These are phyloP conservation scores for Apeira syringaria DNA, from an alignment of 2,888 invertebrate species.

Conservation along the genomic window DNA sequence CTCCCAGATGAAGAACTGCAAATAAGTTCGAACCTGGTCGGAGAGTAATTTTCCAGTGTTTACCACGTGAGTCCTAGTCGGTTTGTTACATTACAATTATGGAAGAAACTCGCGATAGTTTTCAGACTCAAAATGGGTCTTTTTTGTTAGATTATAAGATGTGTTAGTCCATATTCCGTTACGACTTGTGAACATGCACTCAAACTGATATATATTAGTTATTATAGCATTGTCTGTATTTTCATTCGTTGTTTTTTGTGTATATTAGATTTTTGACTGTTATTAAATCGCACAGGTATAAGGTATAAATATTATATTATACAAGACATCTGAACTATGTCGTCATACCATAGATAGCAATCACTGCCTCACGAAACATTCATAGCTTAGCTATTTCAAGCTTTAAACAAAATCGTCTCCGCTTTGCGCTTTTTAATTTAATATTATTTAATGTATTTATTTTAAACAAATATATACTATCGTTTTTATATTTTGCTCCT, in stretches of 20 bases:
- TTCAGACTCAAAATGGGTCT: background rate
- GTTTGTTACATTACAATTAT: too few relatives aligned
- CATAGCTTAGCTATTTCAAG: constrained; percentile 78
- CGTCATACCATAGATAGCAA: constrained; percentile 65
- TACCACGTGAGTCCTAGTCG: too few relatives aligned
- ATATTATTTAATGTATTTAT: constrained; percentile 61
- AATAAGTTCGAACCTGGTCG: too few relatives aligned
- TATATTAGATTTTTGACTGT: constrained; percentile 9
- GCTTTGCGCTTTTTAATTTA: constrained; percentile 77
- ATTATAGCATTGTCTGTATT: constrained; percentile 8
- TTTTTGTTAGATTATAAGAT: constrained; percentile 4
- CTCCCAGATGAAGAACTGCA: too few relatives aligned
- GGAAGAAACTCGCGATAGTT: too few relatives aligned
- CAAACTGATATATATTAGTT: background rate
- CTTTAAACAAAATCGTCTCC: constrained; percentile 72
- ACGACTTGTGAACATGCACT: background rate
- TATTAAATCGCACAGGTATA: constrained; percentile 14
- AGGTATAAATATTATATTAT: background rate
- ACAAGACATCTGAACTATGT: constrained; percentile 9
- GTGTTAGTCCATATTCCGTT: background rate
- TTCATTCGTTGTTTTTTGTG: constrained; percentile 11
- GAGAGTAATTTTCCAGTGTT: too few relatives aligned
- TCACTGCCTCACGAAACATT: constrained; percentile 83
- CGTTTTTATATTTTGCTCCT: constrained; percentile 56
- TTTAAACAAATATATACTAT: constrained; percentile 40